phyloP scores from a whole-genome alignment of 37 sponge, comb jelly and placozoan species.

The Crambe crambe region DNA sequence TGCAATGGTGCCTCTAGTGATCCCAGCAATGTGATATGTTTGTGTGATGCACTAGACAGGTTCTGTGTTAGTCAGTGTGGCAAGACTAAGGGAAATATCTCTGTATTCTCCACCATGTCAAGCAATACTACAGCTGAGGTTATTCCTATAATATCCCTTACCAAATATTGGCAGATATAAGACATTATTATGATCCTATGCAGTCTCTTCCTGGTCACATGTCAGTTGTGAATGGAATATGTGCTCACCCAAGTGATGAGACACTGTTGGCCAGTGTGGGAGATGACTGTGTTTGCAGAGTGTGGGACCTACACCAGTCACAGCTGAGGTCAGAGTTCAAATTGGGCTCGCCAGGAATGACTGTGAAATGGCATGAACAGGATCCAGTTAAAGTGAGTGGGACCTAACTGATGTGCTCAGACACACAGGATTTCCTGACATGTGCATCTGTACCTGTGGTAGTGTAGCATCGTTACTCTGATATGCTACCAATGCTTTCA shows the following conservation, averaged over 20 bases:
- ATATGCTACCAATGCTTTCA: too few relatives aligned
- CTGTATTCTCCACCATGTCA: background rate
- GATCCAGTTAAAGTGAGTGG: constrained; percentile 55
- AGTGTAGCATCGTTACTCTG: too few relatives aligned
- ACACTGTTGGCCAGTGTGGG: constrained; percentile 48
- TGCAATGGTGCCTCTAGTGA: background rate
- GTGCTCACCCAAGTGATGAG: constrained; percentile 34
- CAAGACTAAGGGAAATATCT: background rate
- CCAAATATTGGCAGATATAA: too few relatives aligned
- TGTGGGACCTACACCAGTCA: constrained; percentile 56
- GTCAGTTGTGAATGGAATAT: constrained; percentile 22
- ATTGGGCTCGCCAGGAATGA: constrained; percentile 40
- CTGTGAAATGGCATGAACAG: constrained; percentile 55
- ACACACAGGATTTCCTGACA: too few relatives aligned
- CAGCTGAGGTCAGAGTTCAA: constrained; percentile 29
- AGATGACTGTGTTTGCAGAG: constrained; percentile 39
- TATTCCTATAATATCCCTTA: background rate
- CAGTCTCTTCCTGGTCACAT: constrained; percentile 27
- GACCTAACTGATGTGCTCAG: background rate
- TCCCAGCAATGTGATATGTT: background rate
- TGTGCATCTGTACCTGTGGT: too few relatives aligned
- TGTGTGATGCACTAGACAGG: background rate
- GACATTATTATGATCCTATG: too few relatives aligned
- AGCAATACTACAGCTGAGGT: background rate
- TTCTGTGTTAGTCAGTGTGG: background rate